Evolutionary conservation across 2,888 invertebrate species (phyloP), one percentile per base, ranked within the genome.

Genomic region (Hecatera dysodea): DNA sequence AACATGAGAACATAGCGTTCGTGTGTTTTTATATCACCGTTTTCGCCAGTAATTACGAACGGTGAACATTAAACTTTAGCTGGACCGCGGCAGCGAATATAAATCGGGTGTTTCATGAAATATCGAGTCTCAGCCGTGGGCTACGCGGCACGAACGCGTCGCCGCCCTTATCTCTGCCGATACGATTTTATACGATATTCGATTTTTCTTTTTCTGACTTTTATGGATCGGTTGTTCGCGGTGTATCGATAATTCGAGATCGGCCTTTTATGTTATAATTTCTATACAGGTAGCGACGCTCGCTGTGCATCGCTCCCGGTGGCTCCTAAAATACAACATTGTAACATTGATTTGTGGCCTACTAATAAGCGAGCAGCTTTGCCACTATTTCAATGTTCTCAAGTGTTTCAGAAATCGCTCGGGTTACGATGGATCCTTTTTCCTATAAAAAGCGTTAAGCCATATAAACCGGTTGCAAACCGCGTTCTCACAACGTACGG

Each of bases 61-160:
- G 90, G 86, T 90, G 91, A 91, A 92, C 92, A 94, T 95, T 92
- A 94, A 94, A 92, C 91, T 93, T 93, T 91, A 89, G 93, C 91
- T 89, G 89, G 90, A 85, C 90, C 82, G 86, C 91, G 88, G 90
- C 90, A 90, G 90, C 90, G 95, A 94, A 95, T 95, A 95, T 93
- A 95, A 95, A 96, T 95, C 93, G 95, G 91, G 88, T 91, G 91
- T 94, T 95, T 94, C 94, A 92, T 95, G 94, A 95, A 95, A 95
- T 94, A 95, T 94, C 92, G 95, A 89, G 90, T 86, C 88, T 87
- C 91, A 89, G 94, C 95, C 95, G 92, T 92, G 91, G 95, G 95
- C 95, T 93, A 95, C 91, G 90, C 90, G 86, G 90, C 91, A 84
- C 88, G 90, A 87, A 89, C 88, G 90, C 92, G 92, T 91, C 92